Evolutionary conservation across 2,797 vertebrate species (phyloP), one percentile per base, ranked within the genome.

Genomic region (Lophura swinhoii): DNA sequence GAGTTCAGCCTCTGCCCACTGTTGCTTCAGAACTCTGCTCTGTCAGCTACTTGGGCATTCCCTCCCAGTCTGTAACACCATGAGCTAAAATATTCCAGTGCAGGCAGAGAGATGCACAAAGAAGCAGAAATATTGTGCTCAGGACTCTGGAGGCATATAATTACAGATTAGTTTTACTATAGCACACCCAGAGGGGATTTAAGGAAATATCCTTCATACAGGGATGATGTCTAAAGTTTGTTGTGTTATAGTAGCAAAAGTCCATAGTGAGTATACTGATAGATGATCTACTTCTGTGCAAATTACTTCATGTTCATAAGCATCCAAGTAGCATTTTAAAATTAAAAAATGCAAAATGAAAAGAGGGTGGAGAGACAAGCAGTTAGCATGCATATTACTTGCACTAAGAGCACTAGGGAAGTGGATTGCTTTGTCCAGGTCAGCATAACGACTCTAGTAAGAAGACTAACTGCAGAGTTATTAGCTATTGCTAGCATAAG

Each of bases 401-500:
- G 63, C 63, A 39, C 90, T 69, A 67, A 49, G 23, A 78, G 37
- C 84, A 56, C 46, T 18, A 21, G 39, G 81, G 58, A 62, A 59
- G 90, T 17, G 26, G 3, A 6, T 4, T 62, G 33, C 68, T 53
- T 70, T 77, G 63, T 79, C 41, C 77, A 11, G 58, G 72, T 35
- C 49, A 80, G 49, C 70, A 77, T 81, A 43, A 10, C 88, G 68
- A 64, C 86, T 56, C 9, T 59, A 63, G 41, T 13, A 51, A 86
- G 3, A 70, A 63, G 43, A 51, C 59, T 69, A 73, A 76, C 59
- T 78, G 46, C n/a, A 43, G 80, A 82, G 31, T 67, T 86, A 53
- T 62, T 73, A 82, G 75, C n/a, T 87, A 53, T 68, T 87, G 55
- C 82, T 91, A 5, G 82, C 86, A n/a, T 63, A 93, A 93, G 69